Conservation (phyloP, 2,888 invertebrate genomes). For the Amitus sp. region DNA sequence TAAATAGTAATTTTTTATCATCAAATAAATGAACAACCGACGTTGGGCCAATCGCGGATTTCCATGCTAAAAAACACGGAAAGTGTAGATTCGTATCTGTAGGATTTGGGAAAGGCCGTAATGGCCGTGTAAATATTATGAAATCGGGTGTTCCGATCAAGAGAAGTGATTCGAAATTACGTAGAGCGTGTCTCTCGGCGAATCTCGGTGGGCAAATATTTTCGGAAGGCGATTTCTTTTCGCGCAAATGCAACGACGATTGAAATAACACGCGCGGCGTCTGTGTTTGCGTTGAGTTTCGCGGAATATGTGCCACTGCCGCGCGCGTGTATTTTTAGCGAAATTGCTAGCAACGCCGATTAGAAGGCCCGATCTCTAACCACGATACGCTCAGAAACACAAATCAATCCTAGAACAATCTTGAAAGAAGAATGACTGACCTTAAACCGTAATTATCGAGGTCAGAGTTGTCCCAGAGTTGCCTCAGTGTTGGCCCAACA, state of each 20-base stretch:
- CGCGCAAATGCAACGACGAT: slow-evolving; percentile 41
- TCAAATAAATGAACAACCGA: too few relatives aligned
- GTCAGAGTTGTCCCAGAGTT: too few relatives aligned
- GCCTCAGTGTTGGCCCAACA: too few relatives aligned
- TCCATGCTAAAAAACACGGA: too few relatives aligned
- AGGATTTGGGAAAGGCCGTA: slow-evolving; percentile 3
- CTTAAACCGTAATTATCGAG: too few relatives aligned
- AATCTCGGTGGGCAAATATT: slow-evolving; percentile 45
- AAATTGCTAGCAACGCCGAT: slow-evolving; percentile 24
- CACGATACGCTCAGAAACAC: too few relatives aligned
- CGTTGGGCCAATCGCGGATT: too few relatives aligned
- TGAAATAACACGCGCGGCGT: slow-evolving; percentile 46
- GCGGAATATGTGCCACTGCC: slow-evolving; percentile 48
- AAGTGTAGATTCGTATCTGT: too few relatives aligned
- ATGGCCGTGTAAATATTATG: slow-evolving; percentile 36
- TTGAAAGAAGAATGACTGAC: too few relatives aligned
- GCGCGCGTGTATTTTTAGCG: slow-evolving; percentile 70
- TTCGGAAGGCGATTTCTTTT: slow-evolving; percentile 47
- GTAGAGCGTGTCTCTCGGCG: slow-evolving; percentile 17
- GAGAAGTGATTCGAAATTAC: slow-evolving; percentile 31
- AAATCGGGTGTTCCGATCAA: slow-evolving; percentile 33
- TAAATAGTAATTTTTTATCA: too few relatives aligned
- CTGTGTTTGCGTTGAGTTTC: slow-evolving; percentile 56
- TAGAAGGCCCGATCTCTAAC: too few relatives aligned
- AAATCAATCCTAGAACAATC: too few relatives aligned